Conservation (phyloP, 2,888 invertebrate genomes). For the Amiota mariae region DNA sequence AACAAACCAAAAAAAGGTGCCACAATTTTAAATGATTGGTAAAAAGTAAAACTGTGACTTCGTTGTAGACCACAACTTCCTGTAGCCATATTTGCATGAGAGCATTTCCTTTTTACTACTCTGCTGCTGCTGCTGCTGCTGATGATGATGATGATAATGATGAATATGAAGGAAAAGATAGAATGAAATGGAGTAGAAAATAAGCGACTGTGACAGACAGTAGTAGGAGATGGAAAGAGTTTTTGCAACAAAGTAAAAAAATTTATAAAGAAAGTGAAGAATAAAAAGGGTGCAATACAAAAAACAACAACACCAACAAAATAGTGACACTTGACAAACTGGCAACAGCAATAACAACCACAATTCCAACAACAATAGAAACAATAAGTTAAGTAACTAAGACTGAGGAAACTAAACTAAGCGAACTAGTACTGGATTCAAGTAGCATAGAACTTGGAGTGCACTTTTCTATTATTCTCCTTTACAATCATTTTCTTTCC, state of each 20-base stretch:
- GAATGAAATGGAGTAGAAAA: no score
- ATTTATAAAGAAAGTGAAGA: neutral
- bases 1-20: neutral
- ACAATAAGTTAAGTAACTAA: neutral
- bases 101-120: neutral
- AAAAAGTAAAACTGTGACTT: no score
- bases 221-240: no score
- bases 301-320: neutral
- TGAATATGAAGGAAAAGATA: no score
- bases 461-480: no score
- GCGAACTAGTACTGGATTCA: no score
- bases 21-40: constrained; percentile 4
- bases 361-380: neutral
- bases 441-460: no score
- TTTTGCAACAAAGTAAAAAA: neutral
- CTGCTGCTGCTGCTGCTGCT: no score
- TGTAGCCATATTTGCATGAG: constrained; percentile 8
- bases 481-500: no score
- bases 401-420: no score
- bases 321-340: constrained; percentile 11
- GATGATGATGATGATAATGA: no score
- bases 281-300: neutral
- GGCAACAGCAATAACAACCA: neutral
- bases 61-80: neutral
- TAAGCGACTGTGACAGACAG: no score